Conservation (phyloP, 2,797 vertebrate genomes). For the Sebastes flavidus region DNA sequence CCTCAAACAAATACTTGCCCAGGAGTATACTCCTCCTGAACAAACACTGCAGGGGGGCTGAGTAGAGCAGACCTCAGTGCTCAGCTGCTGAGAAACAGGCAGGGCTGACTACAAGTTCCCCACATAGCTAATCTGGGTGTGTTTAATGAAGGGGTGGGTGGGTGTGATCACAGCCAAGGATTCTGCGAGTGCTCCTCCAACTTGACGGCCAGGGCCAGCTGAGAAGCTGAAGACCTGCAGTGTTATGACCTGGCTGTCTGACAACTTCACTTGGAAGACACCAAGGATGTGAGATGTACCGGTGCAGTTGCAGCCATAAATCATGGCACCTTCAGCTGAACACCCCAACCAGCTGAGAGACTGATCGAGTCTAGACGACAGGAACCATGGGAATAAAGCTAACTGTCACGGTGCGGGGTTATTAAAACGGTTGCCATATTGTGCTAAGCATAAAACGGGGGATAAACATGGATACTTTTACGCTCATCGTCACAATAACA, state of each 20-base stretch:
- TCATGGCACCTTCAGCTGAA: constrained; percentile 27
- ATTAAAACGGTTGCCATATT: not conserved
- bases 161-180: constrained; percentile 40
- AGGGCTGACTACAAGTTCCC: constrained; percentile 52
- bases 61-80: constrained; percentile 23
- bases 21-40: constrained; percentile 42
- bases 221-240: constrained; percentile 56
- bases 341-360: constrained; percentile 7
- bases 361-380: constrained; percentile 7
- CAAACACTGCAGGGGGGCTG: constrained; percentile 45
- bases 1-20: constrained; percentile 22
- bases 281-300: constrained; percentile 43
- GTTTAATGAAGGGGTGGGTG: constrained; percentile 61
- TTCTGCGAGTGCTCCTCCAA: constrained; percentile 34
- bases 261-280: constrained; percentile 34
- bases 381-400: not conserved
- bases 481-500: not conserved
- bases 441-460: not conserved
- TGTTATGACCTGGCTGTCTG: constrained; percentile 27
- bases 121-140: constrained; percentile 75
- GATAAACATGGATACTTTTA: not conserved
- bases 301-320: constrained; percentile 49
- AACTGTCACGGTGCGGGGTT: not conserved
- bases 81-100: constrained; percentile 66
- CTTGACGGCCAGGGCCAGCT: constrained; percentile 68